Base-by-base conservation (phyloP, 1,140 invertebrate species). In the Drosophila lacteicornis region DNA sequence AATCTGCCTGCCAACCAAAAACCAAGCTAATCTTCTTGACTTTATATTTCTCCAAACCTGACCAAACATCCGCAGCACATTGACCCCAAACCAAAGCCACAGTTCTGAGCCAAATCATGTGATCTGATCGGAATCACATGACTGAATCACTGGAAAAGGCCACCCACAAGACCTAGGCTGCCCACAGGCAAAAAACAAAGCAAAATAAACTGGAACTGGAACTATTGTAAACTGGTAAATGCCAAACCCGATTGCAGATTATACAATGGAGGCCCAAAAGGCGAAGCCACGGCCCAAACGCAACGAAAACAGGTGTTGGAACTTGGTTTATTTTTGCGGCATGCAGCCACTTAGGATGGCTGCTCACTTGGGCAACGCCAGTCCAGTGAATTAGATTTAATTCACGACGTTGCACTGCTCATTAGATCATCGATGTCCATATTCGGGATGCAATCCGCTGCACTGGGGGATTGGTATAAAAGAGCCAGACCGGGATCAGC, bases 381-480 rank as follows among this genome's bases (percentile, higher is more conserved):
- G 47, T 40, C 43, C 8, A 17, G 25, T 40, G 36, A 62, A 58
- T 43, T 58, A 55, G 47, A 79, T 40, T 47, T 43, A 69, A 61
- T 69, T 71, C 45, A 19, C 33, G 4, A 38, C 15, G 33, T 70
- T 47, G 58, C 45, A 55, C 63, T 51, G 51, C 19, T 61, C 68
- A 82, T 85, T 85, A 86, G 83, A 82, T 86, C 82, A 86, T 67
- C 82, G 75, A 73, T 46, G 49, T 42, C 55, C 82, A 68, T 68
- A 61, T 55, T 63, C 27, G 79, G 76, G 45, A 55, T 67, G 59
- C 50, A 75, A 53, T 56, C 27, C 51, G 42, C 9, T 61, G 55
- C 50, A 60, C 57, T 75, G 38, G 40, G 30, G 30, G 7, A 53
- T 30, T 43, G 49, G 58, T 87, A 87, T 87, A 87, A 80, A 87